Conservation (phyloP, 1,140 invertebrate genomes). For the Procambarus clarkii region DNA sequence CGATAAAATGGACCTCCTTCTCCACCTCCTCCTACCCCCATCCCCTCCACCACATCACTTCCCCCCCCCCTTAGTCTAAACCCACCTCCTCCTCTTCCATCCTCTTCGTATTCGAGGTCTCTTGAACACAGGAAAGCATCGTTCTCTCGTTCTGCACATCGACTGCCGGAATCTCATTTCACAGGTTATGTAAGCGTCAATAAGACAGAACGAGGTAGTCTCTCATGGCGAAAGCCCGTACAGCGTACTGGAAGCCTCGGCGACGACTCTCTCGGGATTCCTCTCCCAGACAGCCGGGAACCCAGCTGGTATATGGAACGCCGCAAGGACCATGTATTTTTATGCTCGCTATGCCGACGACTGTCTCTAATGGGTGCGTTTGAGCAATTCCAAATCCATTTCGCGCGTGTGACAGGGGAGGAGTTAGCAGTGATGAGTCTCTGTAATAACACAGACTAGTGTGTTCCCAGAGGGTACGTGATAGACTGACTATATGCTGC, state of each 20-base stretch:
- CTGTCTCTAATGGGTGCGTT: conserved; percentile 33
- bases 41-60: background rate
- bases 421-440: background rate
- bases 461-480: background rate
- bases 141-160: conserved; percentile 10
- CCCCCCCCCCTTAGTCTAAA: too few species aligned
- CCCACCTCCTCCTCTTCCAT: background rate
- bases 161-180: conserved; percentile 47
- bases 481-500: background rate
- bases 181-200: conserved; percentile 56
- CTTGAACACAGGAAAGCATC: background rate
- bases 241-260: background rate
- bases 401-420: conserved; percentile 22
- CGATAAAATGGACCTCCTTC: conserved; percentile 54
- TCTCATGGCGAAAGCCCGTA: conserved; percentile 34
- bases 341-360: conserved; percentile 27
- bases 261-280: background rate
- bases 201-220: conserved; percentile 51
- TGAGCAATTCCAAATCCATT: conserved; percentile 47
- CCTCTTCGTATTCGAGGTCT: conserved; percentile 8
- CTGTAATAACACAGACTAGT: conserved; percentile 7
- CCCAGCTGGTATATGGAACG: conserved; percentile 5
- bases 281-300: background rate
- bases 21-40: background rate
- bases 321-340: conserved; percentile 25